These are phyloP conservation scores for Lepidostoma basale DNA, from an alignment of 1,140 invertebrate species.

Conservation along the genomic window DNA sequence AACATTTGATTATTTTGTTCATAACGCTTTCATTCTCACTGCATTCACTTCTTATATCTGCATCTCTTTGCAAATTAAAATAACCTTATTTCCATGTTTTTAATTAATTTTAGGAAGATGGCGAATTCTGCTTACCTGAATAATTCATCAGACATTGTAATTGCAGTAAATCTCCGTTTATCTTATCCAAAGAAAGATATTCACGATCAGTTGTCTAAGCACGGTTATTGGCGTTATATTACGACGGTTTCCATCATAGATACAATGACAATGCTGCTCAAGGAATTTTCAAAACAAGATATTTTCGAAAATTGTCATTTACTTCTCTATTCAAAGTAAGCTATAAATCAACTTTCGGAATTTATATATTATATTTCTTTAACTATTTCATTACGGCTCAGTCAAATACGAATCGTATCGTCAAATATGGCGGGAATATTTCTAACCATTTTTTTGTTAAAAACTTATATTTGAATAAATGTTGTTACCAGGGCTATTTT, in stretches of 20 bases:
- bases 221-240: background rate
- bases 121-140: background rate
- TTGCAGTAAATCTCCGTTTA: background rate
- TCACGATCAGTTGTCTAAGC: background rate
- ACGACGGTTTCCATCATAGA: background rate
- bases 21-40: no score
- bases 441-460: no score
- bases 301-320: conserved; percentile 6
- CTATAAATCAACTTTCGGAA: no score
- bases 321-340: background rate
- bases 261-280: background rate
- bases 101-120: background rate
- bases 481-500: no score
- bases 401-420: no score
- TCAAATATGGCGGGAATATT: no score
- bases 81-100: background rate
- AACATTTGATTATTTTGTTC: no score
- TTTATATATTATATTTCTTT: no score
- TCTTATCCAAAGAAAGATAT: background rate
- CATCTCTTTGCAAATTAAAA: no score
- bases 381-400: no score
- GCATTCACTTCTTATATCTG: no score
- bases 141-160: background rate
- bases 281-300: background rate
- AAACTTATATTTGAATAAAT: no score